These are phyloP conservation scores for Embiotoca jacksoni DNA, from an alignment of 2,113 vertebrate species.

Conservation along the genomic window DNA sequence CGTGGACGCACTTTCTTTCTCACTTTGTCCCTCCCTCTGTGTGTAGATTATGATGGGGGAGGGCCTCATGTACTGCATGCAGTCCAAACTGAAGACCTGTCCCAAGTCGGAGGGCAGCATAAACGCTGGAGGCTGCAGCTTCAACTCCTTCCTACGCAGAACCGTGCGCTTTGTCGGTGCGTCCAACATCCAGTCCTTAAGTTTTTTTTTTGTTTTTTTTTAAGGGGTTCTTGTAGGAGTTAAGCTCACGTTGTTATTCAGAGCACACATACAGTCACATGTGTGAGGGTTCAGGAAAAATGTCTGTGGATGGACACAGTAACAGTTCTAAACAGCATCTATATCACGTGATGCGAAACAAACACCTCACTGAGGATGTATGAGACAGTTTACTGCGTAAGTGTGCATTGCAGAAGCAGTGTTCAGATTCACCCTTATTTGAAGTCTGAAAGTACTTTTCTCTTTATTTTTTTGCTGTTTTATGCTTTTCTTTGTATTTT, in stretches of 20 bases:
- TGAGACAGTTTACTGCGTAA: no score
- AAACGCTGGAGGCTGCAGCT: slow-evolving; percentile 95
- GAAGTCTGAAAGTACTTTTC: no score
- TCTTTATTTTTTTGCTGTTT: no score
- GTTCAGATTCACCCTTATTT: no score
- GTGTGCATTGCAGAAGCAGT: no score
- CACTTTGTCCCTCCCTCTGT: background rate
- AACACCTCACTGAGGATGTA: no score
- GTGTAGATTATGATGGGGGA: slow-evolving; percentile 96
- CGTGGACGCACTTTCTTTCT: background rate
- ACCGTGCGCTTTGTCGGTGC: slow-evolving; percentile 97
- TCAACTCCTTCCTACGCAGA: slow-evolving; percentile 96
- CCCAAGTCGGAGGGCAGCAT: slow-evolving; percentile 92
- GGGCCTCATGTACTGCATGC: slow-evolving; percentile 94
- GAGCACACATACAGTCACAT: background rate
- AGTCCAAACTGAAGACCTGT: slow-evolving; percentile 90
- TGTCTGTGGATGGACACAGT: background rate
- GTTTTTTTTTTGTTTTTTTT: background rate
- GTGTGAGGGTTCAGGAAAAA: background rate
- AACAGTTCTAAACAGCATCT: no score
- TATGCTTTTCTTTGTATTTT: no score
- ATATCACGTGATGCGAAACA: no score
- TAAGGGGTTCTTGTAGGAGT: background rate
- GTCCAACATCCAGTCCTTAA: slow-evolving; percentile 45
- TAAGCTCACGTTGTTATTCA: background rate